Base-by-base conservation (phyloP, 1,140 invertebrate species). In the Phortica variegata region DNA sequence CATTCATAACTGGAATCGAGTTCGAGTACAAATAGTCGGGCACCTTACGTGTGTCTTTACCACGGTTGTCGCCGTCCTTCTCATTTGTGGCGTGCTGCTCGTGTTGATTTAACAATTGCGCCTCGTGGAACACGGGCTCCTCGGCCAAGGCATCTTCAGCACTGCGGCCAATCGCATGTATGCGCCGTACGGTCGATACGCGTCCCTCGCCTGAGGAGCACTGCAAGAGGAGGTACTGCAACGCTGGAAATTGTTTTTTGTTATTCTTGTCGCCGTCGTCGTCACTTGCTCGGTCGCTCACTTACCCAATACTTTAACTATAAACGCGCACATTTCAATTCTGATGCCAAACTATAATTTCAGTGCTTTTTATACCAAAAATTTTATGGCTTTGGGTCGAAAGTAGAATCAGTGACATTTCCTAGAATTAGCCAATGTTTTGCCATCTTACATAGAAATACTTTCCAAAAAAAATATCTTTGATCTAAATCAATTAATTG, bases 1-100 rank as follows among this genome's bases (percentile, higher is more conserved):
- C 70, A 13, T 59, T 62, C 7, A 63, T 47, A 55, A 73, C 56
- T 44, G 70, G 69, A 29, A 73, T 73, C 13, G 69, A 16, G 49
- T 63, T 73, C 3, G 70, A 51, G 36, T 73, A 73, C 1, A 73
- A 46, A 47, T 73, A 73, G 7, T 73, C 70, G 15, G 70, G 70
- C 7, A 73, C 58, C 23, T 70, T 73, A 29, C 70, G 60, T 4
- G 58, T 49, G 15, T 73, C 70, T 21, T 73, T 73, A 26, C 10
- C 23, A 26, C 5, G 5, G 32, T 34, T 34, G 3, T 65, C 57
- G 0, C 36, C 36, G 10, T 26, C 23, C n/a, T n/a, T n/a, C n/a
- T n/a, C n/a, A 29, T 29, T 29, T 4, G 9, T 34, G 3, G 43
- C 0, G 0, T 68, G 52, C 2, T 20, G 3, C 21, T 69, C 63